Conservation (phyloP, 2,797 vertebrate genomes). For the Hybognathus amarus region DNA sequence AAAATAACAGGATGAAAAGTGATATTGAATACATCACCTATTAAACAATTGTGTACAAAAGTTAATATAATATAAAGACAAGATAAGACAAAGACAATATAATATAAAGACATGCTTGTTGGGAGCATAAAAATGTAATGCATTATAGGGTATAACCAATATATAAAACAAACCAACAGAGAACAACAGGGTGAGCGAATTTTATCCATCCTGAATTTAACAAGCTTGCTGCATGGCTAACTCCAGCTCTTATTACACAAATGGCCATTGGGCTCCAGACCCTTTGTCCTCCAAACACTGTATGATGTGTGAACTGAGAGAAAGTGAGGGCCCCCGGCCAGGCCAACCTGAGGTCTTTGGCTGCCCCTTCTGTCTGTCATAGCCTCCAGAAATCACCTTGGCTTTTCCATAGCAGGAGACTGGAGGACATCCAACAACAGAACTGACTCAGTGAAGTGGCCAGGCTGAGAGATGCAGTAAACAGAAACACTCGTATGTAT, state of each 20-base stretch:
- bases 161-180: background rate
- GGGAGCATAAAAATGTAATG: background rate
- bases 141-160: background rate
- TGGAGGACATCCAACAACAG: slow-evolving; percentile 58
- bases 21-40: background rate
- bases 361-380: slow-evolving; percentile 48
- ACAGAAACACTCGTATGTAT: slow-evolving; percentile 4
- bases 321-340: slow-evolving; percentile 35
- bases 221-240: background rate
- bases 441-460: background rate
- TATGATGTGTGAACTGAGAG: slow-evolving; percentile 46
- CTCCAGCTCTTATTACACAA: background rate
- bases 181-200: background rate
- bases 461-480: slow-evolving; percentile 26
- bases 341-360: slow-evolving; percentile 44
- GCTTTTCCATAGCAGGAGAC: slow-evolving; percentile 45
- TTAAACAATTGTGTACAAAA: background rate
- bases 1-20: background rate
- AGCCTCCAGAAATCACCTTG: slow-evolving; percentile 58
- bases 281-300: slow-evolving; percentile 46
- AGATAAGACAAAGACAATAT: too few relatives aligned
- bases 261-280: slow-evolving; percentile 18
- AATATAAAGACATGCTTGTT: background rate
- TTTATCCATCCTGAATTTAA: slow-evolving; percentile 6
- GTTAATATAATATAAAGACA: too few relatives aligned